Evolutionary conservation across 2,888 invertebrate species (phyloP).

Genomic region (Cantharis lateralis): DNA sequence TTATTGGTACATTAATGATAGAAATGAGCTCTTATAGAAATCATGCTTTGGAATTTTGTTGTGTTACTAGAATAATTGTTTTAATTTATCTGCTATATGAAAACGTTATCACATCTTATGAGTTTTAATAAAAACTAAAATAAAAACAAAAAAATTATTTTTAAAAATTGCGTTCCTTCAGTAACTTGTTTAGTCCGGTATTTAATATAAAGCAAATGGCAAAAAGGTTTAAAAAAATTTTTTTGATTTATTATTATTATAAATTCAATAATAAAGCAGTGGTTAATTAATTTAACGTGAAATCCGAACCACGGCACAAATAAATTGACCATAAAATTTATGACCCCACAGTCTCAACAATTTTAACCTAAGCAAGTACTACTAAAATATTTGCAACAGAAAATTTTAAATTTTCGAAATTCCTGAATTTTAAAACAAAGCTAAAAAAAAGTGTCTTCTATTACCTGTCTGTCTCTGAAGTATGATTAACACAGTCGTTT

Average conservation of each 20-base stretch:
- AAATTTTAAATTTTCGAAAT: too few relatives aligned
- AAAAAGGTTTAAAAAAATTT: too few relatives aligned
- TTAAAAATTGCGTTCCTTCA: background rate
- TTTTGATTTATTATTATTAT: too few relatives aligned
- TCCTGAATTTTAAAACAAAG: background rate
- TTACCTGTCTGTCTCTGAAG: slow-evolving; percentile 38
- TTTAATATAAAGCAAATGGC: too few relatives aligned
- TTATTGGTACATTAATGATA: background rate
- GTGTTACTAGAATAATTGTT: background rate
- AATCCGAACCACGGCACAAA: too few relatives aligned
- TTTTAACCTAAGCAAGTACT: too few relatives aligned
- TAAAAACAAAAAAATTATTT: background rate
- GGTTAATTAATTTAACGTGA: too few relatives aligned
- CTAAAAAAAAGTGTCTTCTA: background rate
- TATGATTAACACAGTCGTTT: slow-evolving; percentile 40
- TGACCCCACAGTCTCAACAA: too few relatives aligned
- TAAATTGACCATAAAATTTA: too few relatives aligned
- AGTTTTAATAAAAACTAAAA: background rate
- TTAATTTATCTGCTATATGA: background rate
- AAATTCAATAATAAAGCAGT: too few relatives aligned
- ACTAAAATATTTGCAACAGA: too few relatives aligned
- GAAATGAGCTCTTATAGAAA: background rate
- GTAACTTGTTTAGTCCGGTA: too few relatives aligned
- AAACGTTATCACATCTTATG: background rate
- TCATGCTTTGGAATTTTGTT: background rate